Base-by-base conservation (phyloP, 2,888 invertebrate species). In the Nephrotoma flavescens region DNA sequence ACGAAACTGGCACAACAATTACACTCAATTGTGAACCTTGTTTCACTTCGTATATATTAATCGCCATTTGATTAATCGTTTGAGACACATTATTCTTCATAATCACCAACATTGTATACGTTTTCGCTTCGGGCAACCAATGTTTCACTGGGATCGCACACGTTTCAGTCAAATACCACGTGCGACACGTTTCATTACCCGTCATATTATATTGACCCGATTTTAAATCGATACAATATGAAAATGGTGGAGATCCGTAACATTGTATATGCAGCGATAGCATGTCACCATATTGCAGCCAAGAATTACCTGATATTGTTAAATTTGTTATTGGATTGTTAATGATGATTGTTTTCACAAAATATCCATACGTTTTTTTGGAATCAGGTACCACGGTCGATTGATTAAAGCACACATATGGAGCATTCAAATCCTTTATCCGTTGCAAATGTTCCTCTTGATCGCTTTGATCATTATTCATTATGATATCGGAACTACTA, bases 1-100 rank as follows among this genome's bases (percentile, higher is more conserved):
- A 97, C 44, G 95, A 93, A 31, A 97, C 96, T 2, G 97, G 97
- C 57, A 97, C 96, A 86, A 97, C 95, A 47, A 98, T 96, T 4
- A 97, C 96, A 0, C 97, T 97, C 86, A 97, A 92, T 90, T 97
- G 97, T 0, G 96, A 94, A 90, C 96, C 95, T 87, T 94, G 94
- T 52, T 94, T 94, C 42, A 94, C 96, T 94, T 97, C 95, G 91
- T 97, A 97, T 90, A 97, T 95, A 90, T 95, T 96, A 83, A 97
- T 94, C 11, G 95, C 95, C 12, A 96, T 93, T 87, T 95, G 94
- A 87, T 94, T 94, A 5, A 96, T 93, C 83, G 92, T 92, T 89
- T 93, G 94, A 4, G 94, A 94, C 9, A 97, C 93, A 88, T 96
- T 95, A 91, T 97, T 97, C 87, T 94, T 93, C 41, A 97, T 93